These are phyloP conservation scores for Alloplasta piceator DNA, from an alignment of 2,888 invertebrate genomes.

Conservation along the genomic window DNA sequence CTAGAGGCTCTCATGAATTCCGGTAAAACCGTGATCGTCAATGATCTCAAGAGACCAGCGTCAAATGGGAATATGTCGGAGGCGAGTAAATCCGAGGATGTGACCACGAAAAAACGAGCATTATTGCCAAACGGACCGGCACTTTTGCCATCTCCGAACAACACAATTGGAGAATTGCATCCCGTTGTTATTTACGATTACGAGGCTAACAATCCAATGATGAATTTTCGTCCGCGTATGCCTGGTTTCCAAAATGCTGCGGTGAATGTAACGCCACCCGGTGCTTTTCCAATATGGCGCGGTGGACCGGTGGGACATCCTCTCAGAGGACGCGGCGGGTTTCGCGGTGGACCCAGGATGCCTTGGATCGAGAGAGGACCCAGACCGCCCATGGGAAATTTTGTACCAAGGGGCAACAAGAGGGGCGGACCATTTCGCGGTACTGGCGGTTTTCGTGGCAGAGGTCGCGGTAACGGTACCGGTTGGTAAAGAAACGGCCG, in stretches of 20 bases:
- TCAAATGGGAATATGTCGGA: conserved; percentile 73
- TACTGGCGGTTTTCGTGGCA: conserved; percentile 76
- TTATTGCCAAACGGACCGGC: conserved; percentile 73
- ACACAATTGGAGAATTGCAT: conserved; percentile 66
- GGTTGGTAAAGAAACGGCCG: conserved; percentile 73
- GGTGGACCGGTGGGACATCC: conserved; percentile 73
- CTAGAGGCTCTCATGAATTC: conserved; percentile 76
- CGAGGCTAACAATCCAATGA: conserved; percentile 65
- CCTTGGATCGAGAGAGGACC: conserved; percentile 83
- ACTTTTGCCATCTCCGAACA: conserved; percentile 44
- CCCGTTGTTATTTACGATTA: conserved; percentile 74
- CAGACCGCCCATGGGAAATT: conserved; percentile 72
- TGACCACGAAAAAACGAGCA: conserved; percentile 69
- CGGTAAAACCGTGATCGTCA: conserved; percentile 62
- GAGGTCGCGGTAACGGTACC: conserved; percentile 74
- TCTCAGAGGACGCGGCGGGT: conserved; percentile 82
- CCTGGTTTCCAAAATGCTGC: conserved; percentile 60
- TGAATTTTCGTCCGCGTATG: conserved; percentile 57
- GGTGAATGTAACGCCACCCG: conserved; percentile 53
- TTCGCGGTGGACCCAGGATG: conserved; percentile 79
- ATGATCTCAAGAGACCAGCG: conserved; percentile 73
- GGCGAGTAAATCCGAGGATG: conserved; percentile 65
- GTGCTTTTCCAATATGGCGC: conserved; percentile 81
- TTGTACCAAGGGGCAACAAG: conserved; percentile 78
- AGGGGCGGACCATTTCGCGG: conserved; percentile 81